Base-by-base conservation (phyloP, 2,113 vertebrate genomes). In the Chrysemys picta region DNA sequence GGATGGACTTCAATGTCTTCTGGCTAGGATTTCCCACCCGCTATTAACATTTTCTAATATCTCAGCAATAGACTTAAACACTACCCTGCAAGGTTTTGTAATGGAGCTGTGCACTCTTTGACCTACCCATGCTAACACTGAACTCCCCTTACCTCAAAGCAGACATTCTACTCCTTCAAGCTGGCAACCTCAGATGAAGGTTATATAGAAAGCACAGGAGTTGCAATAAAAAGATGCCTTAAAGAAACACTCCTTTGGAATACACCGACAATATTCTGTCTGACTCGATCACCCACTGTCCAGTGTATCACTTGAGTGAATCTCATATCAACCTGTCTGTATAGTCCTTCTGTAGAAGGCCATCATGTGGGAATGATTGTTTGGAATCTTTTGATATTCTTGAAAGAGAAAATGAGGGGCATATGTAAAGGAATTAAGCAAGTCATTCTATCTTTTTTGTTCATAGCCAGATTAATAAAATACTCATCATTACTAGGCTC, bases 221-320 rank as follows among this genome's bases (percentile, higher is more conserved):
- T 52, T 72, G n/a, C 42, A 72, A 62, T 17, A 27, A 93, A 91
- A 52, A 3, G 6, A 2, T 50, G 3, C 5, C 25, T 82, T 22
- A 2, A 31, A 13, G 38, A 29, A 16, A 85, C 24, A 22, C 3
- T 78, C 5, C 10, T 91, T 90, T 90, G 84, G 35, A 62, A 4
- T 42, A 59, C 1, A 0, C 3, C 72, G 35, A 27, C 1, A n/a
- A 54, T 59, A 84, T 69, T 29, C 19, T 81, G 3, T n/a, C 49
- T 57, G 11, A 84, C 13, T 82, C 45, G 38, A 75, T 38, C 81
- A 90, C 78, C 22, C 3, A n/a, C 10, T 0, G 0, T 29, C 82
- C 0, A 1, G 22, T 0, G 1, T 27, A 31, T 80, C 31, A 27
- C 16, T 54, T 49, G 82, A 92, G 14, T 50, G 0, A 0, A 24